phyloP scores from a whole-genome alignment of 1,140 invertebrate genomes.

The Papilio polyxenes region DNA sequence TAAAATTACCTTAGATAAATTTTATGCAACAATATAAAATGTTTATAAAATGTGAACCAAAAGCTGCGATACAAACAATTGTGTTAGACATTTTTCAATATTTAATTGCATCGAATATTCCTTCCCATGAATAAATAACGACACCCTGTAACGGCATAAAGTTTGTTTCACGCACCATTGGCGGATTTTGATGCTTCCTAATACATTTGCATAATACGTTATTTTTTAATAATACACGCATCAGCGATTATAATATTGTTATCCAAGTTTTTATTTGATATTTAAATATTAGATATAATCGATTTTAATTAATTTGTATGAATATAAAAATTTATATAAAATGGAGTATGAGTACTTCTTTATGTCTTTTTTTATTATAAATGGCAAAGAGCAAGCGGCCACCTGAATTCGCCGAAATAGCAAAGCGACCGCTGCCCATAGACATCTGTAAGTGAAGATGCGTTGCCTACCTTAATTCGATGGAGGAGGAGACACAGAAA shows the following conservation, averaged over 20 bases:
- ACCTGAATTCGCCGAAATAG: no score
- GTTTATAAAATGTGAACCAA: neutral
- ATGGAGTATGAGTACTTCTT: no score
- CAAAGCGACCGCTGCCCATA: no score
- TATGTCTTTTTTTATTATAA: no score
- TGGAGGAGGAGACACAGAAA: no score
- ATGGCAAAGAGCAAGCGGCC: no score
- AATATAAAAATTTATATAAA: no score
- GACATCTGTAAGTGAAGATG: no score
- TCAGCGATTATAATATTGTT: neutral
- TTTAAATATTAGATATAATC: neutral
- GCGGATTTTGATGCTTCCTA: conserved; percentile 15
- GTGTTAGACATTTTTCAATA: neutral
- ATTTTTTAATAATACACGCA: conserved; percentile 9
- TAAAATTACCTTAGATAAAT: no score
- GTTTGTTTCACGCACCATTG: conserved; percentile 6
- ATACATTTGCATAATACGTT: conserved; percentile 10
- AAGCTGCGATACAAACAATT: neutral
- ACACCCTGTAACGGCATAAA: conserved; percentile 2
- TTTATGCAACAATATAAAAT: no score
- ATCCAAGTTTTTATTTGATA: neutral
- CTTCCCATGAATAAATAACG: conserved; percentile 5
- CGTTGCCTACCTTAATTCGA: no score
- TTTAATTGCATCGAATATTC: neutral
- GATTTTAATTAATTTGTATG: no score